Evolutionary conservation across 2,888 invertebrate species (phyloP).

Genomic region (Ophonus ardosiacus): DNA sequence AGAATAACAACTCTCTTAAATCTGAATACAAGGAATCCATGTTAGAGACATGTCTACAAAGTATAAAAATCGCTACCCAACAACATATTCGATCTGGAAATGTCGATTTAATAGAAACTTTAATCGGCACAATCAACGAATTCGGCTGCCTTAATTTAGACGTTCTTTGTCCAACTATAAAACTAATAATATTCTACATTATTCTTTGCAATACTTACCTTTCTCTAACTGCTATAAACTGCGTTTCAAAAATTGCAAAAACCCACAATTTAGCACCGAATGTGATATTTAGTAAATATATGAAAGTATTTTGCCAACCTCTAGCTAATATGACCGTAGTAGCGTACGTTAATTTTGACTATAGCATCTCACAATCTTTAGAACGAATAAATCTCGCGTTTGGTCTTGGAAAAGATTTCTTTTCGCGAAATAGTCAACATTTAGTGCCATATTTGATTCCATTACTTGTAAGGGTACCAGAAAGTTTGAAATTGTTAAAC

Average conservation of each 20-base stretch:
- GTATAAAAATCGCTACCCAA: slow-evolving; percentile 76
- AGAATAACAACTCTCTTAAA: slow-evolving; percentile 69
- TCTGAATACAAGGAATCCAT: slow-evolving; percentile 74
- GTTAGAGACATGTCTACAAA: slow-evolving; percentile 74
- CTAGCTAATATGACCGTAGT: slow-evolving; percentile 80
- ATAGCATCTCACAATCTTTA: slow-evolving; percentile 79
- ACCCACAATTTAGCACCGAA: slow-evolving; percentile 78
- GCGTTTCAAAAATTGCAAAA: slow-evolving; percentile 75
- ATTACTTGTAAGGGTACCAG: slow-evolving; percentile 78
- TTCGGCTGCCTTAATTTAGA: slow-evolving; percentile 74
- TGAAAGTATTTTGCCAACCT: slow-evolving; percentile 79
- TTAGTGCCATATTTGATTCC: slow-evolving; percentile 82
- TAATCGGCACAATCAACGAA: slow-evolving; percentile 78
- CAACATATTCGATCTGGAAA: slow-evolving; percentile 77
- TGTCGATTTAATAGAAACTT: slow-evolving; percentile 77
- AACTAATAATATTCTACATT: slow-evolving; percentile 41
- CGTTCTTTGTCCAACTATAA: not conserved
- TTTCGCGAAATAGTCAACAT: slow-evolving; percentile 83
- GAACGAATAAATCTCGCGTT: slow-evolving; percentile 82
- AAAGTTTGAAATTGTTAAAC: slow-evolving; percentile 80
- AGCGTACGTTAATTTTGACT: slow-evolving; percentile 78
- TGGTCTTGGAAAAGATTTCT: slow-evolving; percentile 84
- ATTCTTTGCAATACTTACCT: slow-evolving; percentile 43
- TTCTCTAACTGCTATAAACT: slow-evolving; percentile 8
- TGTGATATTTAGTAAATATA: slow-evolving; percentile 80